Base-by-base conservation (phyloP, 2,797 vertebrate species). In the Discoglossus pictus region DNA sequence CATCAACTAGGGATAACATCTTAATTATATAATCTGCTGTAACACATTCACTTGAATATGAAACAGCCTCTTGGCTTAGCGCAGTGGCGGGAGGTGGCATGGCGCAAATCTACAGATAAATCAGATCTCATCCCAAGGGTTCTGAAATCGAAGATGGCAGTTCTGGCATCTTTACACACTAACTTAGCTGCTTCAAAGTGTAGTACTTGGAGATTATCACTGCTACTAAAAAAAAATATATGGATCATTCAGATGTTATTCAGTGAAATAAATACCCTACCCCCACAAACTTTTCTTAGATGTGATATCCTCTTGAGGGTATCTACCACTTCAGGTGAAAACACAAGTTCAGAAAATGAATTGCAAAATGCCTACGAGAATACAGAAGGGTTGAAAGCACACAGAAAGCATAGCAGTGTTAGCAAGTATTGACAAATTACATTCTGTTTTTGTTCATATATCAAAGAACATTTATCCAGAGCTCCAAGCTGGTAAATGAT, bases 321-420 rank as follows among this genome's bases (percentile, higher is more conserved):
- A 17, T 55, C 12, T 61, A 39, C 38, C 42, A 36, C 21, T 20
- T 10, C 16, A 40, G 46, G 54, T 4, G 35, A 53, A 20, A 67
- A 59, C 21, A 35, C 25, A 68, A 68, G 56, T 36, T 38, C 35
- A 68, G 11, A 68, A 52, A 68, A 15, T 55, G 34, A 40, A 56
- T 13, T 40, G 21, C 61, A 44, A 31, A 52, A 60, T 55, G 36
- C 55, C 42, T 40, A 42, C 35, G 55, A 55, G 17, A 64, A 39
- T 42, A 63, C 38, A 55, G 51, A 43, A n/a, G 59, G 35, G 7
- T 50, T 70, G 51, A 63, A 62, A 70, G 67, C 60, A 63, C 60
- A 70, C 25, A 63, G 10, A 61, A 63, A 70, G 60, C 58, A 62
- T 46, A 69, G 56, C 50, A 2, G 24, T 54, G 42, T 62, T 47